phyloP scores from a whole-genome alignment of 2,797 vertebrate species.

The Hydrocynus forskahlii region DNA sequence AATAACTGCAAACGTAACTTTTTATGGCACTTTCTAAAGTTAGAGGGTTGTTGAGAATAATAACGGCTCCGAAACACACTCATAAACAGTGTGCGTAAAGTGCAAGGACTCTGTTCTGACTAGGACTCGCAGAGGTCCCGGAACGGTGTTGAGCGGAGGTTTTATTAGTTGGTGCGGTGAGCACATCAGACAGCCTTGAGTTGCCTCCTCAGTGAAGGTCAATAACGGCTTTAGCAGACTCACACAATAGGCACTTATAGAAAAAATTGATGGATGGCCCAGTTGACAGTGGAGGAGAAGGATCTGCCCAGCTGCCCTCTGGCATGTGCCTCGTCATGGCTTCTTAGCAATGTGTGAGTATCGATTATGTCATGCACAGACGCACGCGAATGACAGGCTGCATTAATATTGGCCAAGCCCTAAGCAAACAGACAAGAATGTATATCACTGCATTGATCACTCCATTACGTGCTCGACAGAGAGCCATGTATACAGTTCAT shows the following conservation, averaged over 20 bases:
- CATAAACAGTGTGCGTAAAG: slow-evolving; percentile 53
- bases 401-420: slow-evolving; percentile 37
- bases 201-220: slow-evolving; percentile 48
- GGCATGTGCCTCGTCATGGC: neutral
- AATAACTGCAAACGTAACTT: slow-evolving; percentile 20
- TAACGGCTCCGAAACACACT: slow-evolving; percentile 15
- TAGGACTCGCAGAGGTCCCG: neutral
- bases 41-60: slow-evolving; percentile 30
- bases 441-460: slow-evolving; percentile 64
- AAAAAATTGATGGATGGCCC: slow-evolving; percentile 43
- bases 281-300: neutral
- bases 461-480: slow-evolving; percentile 57
- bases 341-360: neutral
- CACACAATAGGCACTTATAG: slow-evolving; percentile 16
- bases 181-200: slow-evolving; percentile 62
- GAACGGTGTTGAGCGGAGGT: slow-evolving; percentile 28
- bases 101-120: neutral
- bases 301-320: neutral
- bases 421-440: slow-evolving; percentile 44
- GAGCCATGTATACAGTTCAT: slow-evolving; percentile 54
- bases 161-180: slow-evolving; percentile 59
- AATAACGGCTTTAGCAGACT: slow-evolving; percentile 37
- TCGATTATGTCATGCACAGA: slow-evolving; percentile 15
- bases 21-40: slow-evolving; percentile 39
- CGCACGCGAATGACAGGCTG: neutral